Conservation (phyloP, 2,888 invertebrate genomes). For the Cremastinae sp. region DNA sequence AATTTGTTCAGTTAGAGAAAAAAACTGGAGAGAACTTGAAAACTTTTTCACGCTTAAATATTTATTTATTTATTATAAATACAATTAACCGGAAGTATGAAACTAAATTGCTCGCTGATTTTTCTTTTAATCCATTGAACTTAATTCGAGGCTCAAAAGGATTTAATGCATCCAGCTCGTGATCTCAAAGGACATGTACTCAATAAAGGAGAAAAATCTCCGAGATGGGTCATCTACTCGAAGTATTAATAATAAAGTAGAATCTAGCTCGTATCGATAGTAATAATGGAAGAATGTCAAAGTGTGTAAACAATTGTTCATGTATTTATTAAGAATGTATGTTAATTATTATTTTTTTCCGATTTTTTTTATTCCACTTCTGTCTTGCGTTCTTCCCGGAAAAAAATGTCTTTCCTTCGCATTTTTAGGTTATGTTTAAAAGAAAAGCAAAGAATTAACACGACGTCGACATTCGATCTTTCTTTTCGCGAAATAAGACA, state of each 20-base stretch:
- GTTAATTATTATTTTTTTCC: too few relatives aligned
- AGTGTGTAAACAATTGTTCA: not conserved
- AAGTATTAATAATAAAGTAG: conserved; percentile 51
- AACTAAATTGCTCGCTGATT: too few relatives aligned
- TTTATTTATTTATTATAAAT: too few relatives aligned
- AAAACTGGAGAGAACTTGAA: too few relatives aligned
- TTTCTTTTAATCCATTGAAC: too few relatives aligned
- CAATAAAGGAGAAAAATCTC: conserved; percentile 56
- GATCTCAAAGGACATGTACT: conserved; percentile 73
- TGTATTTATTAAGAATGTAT: not conserved
- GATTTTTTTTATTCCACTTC: too few relatives aligned
- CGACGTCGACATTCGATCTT: not conserved
- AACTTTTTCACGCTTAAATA: too few relatives aligned
- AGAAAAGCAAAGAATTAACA: too few relatives aligned
- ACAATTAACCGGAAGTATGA: too few relatives aligned
- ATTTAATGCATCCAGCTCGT: conserved; percentile 73
- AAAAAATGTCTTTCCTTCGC: conserved; percentile 23
- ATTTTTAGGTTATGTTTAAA: conserved; percentile 18
- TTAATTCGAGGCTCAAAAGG: conserved; percentile 35
- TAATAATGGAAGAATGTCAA: conserved; percentile 7
- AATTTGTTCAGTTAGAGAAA: conserved; percentile 25
- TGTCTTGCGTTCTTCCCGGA: not conserved
- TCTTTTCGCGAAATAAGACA: conserved; percentile 32
- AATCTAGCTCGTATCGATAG: conserved; percentile 47
- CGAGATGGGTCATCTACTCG: conserved; percentile 44